Conservation (phyloP, 2,888 invertebrate genomes). For the Tromatobia lineatoria region DNA sequence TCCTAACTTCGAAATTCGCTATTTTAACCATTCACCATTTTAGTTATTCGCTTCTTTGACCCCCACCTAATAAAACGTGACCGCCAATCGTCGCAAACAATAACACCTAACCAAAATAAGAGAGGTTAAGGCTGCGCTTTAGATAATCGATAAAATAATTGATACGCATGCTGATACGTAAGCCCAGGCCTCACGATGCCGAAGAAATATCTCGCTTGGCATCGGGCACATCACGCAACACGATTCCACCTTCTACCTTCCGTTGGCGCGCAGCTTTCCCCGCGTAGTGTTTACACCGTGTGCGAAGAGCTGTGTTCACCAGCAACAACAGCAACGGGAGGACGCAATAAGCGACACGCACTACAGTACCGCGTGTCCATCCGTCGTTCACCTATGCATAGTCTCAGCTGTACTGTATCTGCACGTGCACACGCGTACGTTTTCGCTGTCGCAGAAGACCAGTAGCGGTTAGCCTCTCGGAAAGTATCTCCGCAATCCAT, state of each 20-base stretch:
- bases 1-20: too few species aligned
- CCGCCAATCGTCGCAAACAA: too few species aligned
- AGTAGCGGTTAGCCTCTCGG: neutral
- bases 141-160: neutral
- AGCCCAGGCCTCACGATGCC: neutral
- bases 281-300: neutral
- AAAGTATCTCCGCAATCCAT: neutral
- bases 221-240: constrained; percentile 35
- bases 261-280: constrained; percentile 35
- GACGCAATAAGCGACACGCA: constrained; percentile 48
- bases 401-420: neutral
- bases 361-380: neutral
- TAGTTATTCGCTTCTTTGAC: too few species aligned
- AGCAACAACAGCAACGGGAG: constrained; percentile 8
- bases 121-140: neutral
- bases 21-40: too few species aligned
- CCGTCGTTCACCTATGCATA: constrained; percentile 1
- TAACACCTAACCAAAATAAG: too few species aligned
- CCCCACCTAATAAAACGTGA: too few species aligned
- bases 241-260: constrained; percentile 33
- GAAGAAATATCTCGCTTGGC: constrained; percentile 53
- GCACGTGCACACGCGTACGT: neutral
- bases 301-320: neutral
- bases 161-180: neutral
- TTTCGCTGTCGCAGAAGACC: neutral